Evolutionary conservation across 1,140 invertebrate genomes (phyloP).

Genomic region (Brachionus rotundiformis): DNA sequence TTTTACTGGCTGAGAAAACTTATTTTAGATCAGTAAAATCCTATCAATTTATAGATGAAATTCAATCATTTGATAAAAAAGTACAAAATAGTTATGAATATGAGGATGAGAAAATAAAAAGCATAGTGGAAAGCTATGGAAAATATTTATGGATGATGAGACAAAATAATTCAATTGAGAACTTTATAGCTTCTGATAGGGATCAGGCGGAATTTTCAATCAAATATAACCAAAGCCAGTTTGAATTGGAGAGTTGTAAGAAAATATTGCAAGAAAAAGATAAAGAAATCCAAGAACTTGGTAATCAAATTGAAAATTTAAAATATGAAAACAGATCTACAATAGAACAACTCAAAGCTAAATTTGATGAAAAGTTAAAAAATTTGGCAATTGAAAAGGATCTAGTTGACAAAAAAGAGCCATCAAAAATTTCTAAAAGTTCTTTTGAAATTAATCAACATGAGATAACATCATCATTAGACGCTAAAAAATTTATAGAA

Average conservation of each 20-base stretch:
- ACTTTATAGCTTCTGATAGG: neutral
- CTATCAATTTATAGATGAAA: neutral
- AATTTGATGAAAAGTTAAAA: neutral
- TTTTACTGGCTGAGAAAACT: neutral
- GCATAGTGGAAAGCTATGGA: neutral
- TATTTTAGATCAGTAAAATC: neutral
- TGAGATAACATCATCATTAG: neutral
- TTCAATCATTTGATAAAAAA: neutral
- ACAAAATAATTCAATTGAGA: neutral
- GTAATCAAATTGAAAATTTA: neutral
- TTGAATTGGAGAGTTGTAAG: neutral
- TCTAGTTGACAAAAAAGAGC: no score
- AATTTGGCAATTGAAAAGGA: neutral
- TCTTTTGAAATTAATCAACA: neutral
- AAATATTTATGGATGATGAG: neutral
- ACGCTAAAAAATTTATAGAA: conserved; percentile 8
- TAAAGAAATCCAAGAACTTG: neutral
- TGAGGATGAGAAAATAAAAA: neutral
- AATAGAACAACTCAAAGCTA: neutral
- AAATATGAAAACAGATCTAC: neutral
- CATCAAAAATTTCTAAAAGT: neutral
- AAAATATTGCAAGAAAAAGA: neutral
- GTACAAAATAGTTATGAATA: neutral
- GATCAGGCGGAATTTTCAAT: neutral
- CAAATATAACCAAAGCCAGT: neutral